These are phyloP conservation scores for Lytechinus variegatus DNA, from an alignment of 35 echinoderm and acorn worm species.

Conservation along the genomic window DNA sequence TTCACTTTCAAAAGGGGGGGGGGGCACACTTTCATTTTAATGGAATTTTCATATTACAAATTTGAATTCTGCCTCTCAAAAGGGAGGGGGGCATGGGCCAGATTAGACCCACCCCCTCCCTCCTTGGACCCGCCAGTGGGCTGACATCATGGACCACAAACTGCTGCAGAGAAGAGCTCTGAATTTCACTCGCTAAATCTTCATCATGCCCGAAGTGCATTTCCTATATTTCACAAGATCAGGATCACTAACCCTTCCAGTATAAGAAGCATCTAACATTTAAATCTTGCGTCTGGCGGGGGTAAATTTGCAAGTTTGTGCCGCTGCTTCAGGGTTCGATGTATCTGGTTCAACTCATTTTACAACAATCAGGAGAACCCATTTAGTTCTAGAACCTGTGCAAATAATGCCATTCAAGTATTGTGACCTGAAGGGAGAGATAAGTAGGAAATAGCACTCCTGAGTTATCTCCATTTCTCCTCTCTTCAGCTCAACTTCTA, in stretches of 20 bases:
- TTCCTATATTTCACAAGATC: background rate
- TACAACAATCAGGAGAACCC: background rate
- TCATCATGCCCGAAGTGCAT: background rate
- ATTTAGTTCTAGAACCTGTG: background rate
- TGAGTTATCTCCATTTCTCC: background rate
- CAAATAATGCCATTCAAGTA: slow-evolving; percentile 13
- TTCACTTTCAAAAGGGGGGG: too few species aligned
- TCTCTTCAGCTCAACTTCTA: background rate
- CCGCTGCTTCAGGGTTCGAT: background rate
- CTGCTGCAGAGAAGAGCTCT: background rate
- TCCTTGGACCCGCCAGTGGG: too few species aligned
- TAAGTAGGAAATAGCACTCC: background rate
- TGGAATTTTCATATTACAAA: too few species aligned
- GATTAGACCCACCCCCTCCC: too few species aligned
- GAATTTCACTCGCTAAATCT: background rate
- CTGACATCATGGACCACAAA: background rate
- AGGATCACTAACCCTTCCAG: background rate
- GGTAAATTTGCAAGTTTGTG: background rate
- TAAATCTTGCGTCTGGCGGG: background rate
- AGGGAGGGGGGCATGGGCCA: too few species aligned
- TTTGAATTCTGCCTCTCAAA: too few species aligned
- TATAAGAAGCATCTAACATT: background rate
- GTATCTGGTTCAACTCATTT: background rate
- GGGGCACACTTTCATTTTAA: too few species aligned
- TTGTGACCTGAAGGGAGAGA: background rate